Percentiles rank a stretch among this genome's conserved stretches.
Evolutionary conservation across 1,140 invertebrate genomes (phyloP).

Genomic region (Hycleus cichorii): DNA sequence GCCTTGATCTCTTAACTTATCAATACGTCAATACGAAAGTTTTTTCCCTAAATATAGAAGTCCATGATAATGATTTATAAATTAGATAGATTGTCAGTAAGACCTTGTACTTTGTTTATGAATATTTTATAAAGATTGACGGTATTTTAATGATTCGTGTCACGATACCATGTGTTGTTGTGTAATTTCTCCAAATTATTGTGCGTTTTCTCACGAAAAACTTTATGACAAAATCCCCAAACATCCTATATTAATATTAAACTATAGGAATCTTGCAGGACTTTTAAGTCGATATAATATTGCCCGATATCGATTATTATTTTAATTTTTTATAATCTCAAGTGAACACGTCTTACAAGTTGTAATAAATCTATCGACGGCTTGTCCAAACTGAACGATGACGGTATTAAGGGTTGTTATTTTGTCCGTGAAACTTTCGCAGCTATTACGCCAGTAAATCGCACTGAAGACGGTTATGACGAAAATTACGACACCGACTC

Average conservation of each 20-base stretch:
- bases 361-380: too few species aligned
- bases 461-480: not conserved
- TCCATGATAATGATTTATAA: slow-evolving; percentile 10
- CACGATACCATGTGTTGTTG: not conserved
- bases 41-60: slow-evolving; percentile 5
- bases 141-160: slow-evolving; percentile 5
- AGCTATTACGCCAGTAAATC: slow-evolving; percentile 10
- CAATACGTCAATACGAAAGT: not conserved
- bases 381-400: too few species aligned
- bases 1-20: not conserved
- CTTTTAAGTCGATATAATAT: too few species aligned
- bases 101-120: slow-evolving; percentile 1
- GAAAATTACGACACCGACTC: not conserved
- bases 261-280: too few species aligned
- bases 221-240: too few species aligned
- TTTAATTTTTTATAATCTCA: slow-evolving; percentile 5
- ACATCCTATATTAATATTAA: too few species aligned
- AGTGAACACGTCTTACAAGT: not conserved
- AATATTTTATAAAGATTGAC: slow-evolving; percentile 9
- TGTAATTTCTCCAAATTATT: too few species aligned
- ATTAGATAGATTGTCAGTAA: slow-evolving; percentile 9
- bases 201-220: too few species aligned
- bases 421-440: slow-evolving; percentile 3
- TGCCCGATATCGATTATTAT: not conserved
- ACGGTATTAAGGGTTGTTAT: too few species aligned